A percentile compares a stretch with the other conserved stretches of the same genome.
Evolutionary conservation across 2,797 vertebrate species (phyloP).

Genomic region (Sebastolobus alascanus): DNA sequence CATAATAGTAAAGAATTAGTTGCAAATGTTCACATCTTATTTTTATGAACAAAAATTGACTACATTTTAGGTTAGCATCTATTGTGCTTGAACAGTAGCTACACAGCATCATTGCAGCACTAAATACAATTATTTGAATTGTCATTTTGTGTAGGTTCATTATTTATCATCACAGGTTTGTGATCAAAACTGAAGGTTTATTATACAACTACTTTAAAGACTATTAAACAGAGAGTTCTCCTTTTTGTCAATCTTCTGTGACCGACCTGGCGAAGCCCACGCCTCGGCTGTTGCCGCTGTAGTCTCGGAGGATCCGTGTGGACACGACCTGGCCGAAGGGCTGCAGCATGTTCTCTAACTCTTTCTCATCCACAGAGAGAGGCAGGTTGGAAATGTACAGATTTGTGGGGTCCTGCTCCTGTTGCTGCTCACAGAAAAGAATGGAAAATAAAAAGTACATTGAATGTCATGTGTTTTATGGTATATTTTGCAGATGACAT

Average conservation of each 20-base stretch:
- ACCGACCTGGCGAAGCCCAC: slow-evolving; percentile 98
- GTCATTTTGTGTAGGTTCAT: neutral
- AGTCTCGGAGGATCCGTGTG: slow-evolving; percentile 96
- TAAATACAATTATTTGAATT: neutral
- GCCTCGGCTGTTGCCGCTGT: slow-evolving; percentile 95
- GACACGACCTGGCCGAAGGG: slow-evolving; percentile 98
- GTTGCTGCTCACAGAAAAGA: slow-evolving; percentile 89
- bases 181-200: neutral
- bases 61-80: neutral
- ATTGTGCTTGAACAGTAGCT: neutral
- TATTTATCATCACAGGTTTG: neutral
- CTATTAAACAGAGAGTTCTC: neutral
- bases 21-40: neutral
- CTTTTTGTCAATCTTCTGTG: neutral
- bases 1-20: neutral
- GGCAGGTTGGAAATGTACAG: slow-evolving; percentile 99
- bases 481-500: neutral
- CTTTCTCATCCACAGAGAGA: slow-evolving; percentile 97
- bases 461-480: neutral
- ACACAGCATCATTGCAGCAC: neutral
- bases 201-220: slow-evolving; percentile 6
- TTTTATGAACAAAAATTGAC: neutral
- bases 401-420: slow-evolving; percentile 99
- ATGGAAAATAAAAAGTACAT: slow-evolving; percentile 14
- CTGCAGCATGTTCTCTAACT: slow-evolving; percentile 97